Conservation (phyloP, 2,113 vertebrate genomes). For the Seriola rivoliana region DNA sequence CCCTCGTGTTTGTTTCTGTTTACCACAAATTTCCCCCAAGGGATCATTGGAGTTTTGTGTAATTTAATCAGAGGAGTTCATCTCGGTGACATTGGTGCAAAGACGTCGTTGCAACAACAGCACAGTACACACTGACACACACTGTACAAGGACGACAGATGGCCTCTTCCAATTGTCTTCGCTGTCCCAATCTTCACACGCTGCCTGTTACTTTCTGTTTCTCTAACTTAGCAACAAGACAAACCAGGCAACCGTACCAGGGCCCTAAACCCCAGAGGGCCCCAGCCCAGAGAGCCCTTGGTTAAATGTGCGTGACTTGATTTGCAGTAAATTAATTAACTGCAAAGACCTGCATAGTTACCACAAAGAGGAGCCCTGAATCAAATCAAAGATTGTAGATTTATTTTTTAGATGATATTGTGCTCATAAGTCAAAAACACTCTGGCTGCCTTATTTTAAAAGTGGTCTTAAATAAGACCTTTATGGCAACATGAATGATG, state of each 20-base stretch:
- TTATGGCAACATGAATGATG: no score
- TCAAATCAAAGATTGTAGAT: no score
- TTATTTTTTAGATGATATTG: no score
- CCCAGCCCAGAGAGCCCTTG: neutral
- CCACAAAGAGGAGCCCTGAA: no score
- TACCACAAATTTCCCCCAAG: constrained; percentile 8
- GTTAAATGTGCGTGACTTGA: neutral
- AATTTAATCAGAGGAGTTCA: constrained; percentile 33
- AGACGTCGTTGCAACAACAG: neutral
- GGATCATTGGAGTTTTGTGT: constrained; percentile 37
- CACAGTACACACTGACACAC: constrained; percentile 7
- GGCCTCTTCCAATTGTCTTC: constrained; percentile 25
- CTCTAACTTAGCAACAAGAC: neutral
- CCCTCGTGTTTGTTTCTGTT: constrained; percentile 4
- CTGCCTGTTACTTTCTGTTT: constrained; percentile 11
- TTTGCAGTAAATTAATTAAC: neutral
- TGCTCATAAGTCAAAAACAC: no score
- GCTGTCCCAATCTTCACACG: constrained; percentile 7
- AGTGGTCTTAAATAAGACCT: no score
- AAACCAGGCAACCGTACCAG: neutral
- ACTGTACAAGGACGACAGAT: constrained; percentile 40
- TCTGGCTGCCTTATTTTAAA: no score
- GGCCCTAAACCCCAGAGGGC: neutral
- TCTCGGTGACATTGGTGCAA: constrained; percentile 42
- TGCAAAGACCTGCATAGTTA: neutral